Conservation (phyloP, 2,113 vertebrate genomes). For the Gobiocypris rarus region DNA sequence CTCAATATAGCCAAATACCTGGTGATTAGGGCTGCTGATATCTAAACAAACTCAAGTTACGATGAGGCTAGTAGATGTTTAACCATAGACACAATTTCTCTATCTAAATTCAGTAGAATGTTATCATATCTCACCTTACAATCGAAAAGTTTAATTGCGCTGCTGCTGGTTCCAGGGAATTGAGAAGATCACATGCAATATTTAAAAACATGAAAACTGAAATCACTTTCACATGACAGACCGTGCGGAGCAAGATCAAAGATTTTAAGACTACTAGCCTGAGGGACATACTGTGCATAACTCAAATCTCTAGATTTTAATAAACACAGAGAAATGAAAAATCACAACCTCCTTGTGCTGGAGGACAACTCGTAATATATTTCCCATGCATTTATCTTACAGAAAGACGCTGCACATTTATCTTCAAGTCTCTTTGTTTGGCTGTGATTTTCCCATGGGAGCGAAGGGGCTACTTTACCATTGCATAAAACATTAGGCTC, state of each 20-base stretch:
- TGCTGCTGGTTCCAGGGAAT: not conserved
- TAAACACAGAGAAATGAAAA: not conserved
- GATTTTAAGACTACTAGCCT: not conserved
- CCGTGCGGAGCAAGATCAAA: not conserved
- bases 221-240: not conserved
- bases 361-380: not conserved
- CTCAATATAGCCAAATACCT: not conserved
- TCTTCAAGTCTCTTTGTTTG: slow-evolving; percentile 15
- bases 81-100: not conserved
- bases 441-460: not conserved
- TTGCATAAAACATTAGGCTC: slow-evolving; percentile 14
- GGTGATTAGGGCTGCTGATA: not conserved
- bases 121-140: not conserved
- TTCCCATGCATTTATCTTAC: slow-evolving; percentile 15
- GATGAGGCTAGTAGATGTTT: not conserved
- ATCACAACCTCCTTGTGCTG: not conserved
- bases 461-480: not conserved
- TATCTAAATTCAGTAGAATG: not conserved
- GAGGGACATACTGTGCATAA: not conserved
- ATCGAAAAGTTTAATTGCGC: not conserved
- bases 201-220: not conserved
- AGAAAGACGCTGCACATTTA: not conserved
- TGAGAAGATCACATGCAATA: not conserved
- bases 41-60: not conserved
- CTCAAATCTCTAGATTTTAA: not conserved